Evolutionary conservation across 1,140 invertebrate species (phyloP), one percentile per base, ranked within the genome.

Genomic region (Polypedilum pembai): DNA sequence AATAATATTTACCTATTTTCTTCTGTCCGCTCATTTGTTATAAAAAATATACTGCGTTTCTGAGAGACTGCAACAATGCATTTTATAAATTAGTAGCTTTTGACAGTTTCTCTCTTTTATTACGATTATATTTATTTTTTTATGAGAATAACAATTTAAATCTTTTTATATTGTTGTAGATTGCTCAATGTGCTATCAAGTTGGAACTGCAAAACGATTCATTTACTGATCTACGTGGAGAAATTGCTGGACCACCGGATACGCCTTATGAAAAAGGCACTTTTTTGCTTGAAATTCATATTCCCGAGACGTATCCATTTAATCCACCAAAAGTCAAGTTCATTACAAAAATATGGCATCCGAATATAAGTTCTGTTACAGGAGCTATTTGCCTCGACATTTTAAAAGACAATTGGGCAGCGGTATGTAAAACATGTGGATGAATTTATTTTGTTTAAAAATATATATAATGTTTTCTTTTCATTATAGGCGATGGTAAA

Each of bases 361-460:
- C 98, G 73, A 99, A 99, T 85, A 98, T 99, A 78, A 98, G 95
- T 74, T 98, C 96, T 20, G 96, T 98, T 5, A 99, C 98, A 40
- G 98, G 98, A 75, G 96, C 95, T 56, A 99, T 99, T 80, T 99
- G 98, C 85, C 86, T 99, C 82, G 98, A 99, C 84, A 99, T 99
- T 80, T 86, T 99, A 17, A 99, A 99, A 87, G 97, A 99, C 83
- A 96, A 99, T 83, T 99, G 98, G 98, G 98, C 98, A 76, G 98
- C 98, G 74, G 97, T 98, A 8, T n/a, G n/a, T n/a, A n/a, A n/a
- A n/a, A n/a, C n/a, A n/a, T n/a, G n/a, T n/a, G n/a, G n/a, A n/a
- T n/a, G n/a, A n/a, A n/a, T n/a, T n/a, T n/a, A n/a, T n/a, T n/a
- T n/a, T n/a, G n/a, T n/a, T n/a, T n/a, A n/a, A n/a, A n/a, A n/a